phyloP scores from a whole-genome alignment of 2,888 invertebrate species.

The Cheilosia urbana region DNA sequence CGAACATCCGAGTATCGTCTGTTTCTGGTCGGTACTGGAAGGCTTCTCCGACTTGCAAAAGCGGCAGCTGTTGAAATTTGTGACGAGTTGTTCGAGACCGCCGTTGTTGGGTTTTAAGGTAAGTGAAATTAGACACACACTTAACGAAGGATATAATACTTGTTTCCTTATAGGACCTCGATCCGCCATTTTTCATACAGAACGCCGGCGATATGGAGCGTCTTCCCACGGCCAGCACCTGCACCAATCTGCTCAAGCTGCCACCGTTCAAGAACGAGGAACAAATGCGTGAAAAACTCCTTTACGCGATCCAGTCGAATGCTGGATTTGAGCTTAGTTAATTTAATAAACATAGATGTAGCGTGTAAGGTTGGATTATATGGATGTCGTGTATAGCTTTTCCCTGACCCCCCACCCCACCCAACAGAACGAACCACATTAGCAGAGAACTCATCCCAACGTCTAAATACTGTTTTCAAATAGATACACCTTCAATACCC shows the following conservation, averaged over 20 bases:
- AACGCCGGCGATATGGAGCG: conserved; percentile 95
- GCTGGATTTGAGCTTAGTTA: conserved; percentile 98
- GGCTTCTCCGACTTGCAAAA: conserved; percentile 93
- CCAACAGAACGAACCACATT: conserved; percentile 23
- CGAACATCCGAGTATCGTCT: conserved; percentile 92
- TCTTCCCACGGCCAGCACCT: conserved; percentile 98
- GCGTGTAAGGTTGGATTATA: conserved; percentile 30
- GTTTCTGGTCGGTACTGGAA: conserved; percentile 95
- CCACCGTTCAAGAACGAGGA: conserved; percentile 94
- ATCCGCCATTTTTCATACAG: conserved; percentile 98
- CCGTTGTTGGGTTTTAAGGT: conserved; percentile 98
- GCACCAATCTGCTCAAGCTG: conserved; percentile 98
- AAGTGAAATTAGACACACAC: conserved; percentile 64
- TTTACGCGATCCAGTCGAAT: conserved; percentile 97
- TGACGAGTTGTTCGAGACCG: conserved; percentile 98
- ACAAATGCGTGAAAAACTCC: conserved; percentile 91
- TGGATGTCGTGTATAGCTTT: conserved; percentile 63
- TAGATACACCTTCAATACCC: background rate
- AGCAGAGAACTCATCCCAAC: conserved; percentile 62
- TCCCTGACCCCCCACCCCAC: conserved; percentile 21
- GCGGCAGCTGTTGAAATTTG: conserved; percentile 96
- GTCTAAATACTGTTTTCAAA: conserved; percentile 15
- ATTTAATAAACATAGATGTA: conserved; percentile 77
- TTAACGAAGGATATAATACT: background rate
- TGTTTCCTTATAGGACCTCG: conserved; percentile 89